These are phyloP conservation scores for Phasianus colchicus DNA, from an alignment of 2,113 vertebrate species.

Conservation along the genomic window DNA sequence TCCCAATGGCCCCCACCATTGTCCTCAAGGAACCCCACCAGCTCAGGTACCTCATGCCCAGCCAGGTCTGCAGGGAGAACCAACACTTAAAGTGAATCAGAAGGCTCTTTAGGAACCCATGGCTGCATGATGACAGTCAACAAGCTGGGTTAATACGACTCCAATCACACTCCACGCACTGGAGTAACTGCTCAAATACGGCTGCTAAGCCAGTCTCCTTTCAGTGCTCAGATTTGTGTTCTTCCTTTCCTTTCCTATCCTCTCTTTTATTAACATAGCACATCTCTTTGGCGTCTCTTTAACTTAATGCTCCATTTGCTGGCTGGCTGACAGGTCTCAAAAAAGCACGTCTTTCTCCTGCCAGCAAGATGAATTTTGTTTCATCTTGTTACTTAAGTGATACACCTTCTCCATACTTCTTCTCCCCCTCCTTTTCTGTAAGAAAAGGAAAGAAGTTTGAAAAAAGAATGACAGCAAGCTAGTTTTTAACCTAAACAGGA, in stretches of 20 bases:
- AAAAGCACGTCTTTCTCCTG: slow-evolving; percentile 10
- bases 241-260: neutral
- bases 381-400: slow-evolving; percentile 34
- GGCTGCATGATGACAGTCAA: neutral
- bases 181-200: neutral
- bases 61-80: neutral
- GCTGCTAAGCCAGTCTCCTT: neutral
- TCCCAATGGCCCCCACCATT: neutral
- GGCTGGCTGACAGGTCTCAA: slow-evolving; percentile 54
- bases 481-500: slow-evolving; percentile 41
- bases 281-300: neutral
- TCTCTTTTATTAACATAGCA: neutral
- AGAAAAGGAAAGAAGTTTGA: slow-evolving; percentile 10
- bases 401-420: neutral
- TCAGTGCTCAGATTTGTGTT: neutral
- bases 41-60: neutral
- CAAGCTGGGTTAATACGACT: neutral
- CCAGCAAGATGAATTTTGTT: neutral
- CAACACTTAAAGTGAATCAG: neutral
- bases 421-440: neutral
- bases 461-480: slow-evolving; percentile 37
- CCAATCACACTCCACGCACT: accelerated
- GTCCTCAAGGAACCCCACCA: neutral
- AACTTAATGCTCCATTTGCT: neutral
- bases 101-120: neutral